Evolutionary conservation across 2,797 vertebrate genomes (phyloP).

Genomic region (Gymnoscopelus braueri): DNA sequence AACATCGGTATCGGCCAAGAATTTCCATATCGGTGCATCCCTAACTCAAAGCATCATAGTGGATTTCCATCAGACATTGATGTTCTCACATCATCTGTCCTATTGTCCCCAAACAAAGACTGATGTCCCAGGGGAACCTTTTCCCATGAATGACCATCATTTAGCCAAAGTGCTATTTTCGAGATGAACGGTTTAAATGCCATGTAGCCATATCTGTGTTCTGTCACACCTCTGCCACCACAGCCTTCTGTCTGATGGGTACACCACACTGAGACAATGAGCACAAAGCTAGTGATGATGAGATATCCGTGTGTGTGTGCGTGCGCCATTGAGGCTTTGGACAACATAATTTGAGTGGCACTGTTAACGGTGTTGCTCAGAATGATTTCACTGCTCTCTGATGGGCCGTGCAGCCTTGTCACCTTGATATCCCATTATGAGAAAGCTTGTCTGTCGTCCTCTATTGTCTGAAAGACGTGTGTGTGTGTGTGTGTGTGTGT

Average conservation of each 20-base stretch:
- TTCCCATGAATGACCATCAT: slow-evolving; percentile 11
- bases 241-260: slow-evolving; percentile 17
- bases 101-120: slow-evolving; percentile 23
- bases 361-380: slow-evolving; percentile 31
- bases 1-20: too few relatives aligned
- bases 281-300: slow-evolving; percentile 25
- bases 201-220: slow-evolving; percentile 3
- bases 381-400: slow-evolving; percentile 48
- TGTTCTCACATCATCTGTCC: background rate
- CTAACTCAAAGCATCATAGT: background rate
- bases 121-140: slow-evolving; percentile 2
- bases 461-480: slow-evolving; percentile 3
- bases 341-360: slow-evolving; percentile 25
- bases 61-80: slow-evolving; percentile 8
- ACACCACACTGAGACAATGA: slow-evolving; percentile 14
- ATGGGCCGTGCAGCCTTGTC: slow-evolving; percentile 24
- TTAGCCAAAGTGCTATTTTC: slow-evolving; percentile 12
- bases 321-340: background rate
- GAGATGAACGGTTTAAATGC: slow-evolving; percentile 7
- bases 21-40: too few relatives aligned
- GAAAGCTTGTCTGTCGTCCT: slow-evolving; percentile 14
- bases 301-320: background rate
- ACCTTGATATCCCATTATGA: slow-evolving; percentile 40
- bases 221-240: slow-evolving; percentile 1
- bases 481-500: background rate